Base-by-base conservation (phyloP, 2,797 vertebrate genomes). In the Coendou prehensilis region DNA sequence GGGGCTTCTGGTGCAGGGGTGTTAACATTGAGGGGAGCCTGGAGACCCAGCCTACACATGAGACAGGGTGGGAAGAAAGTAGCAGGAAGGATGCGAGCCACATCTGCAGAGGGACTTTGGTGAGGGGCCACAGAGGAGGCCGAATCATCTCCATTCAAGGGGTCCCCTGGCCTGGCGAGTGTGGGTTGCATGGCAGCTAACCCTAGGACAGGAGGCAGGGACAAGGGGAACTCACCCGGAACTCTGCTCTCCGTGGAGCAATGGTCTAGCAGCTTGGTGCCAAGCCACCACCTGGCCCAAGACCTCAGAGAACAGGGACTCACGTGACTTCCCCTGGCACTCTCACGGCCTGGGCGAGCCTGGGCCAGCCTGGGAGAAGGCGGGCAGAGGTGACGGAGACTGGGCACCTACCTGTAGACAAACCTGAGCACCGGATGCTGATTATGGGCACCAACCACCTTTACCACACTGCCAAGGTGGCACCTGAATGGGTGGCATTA, bases 281-380 rank as follows among this genome's bases (percentile, higher is more conserved):
- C 99, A 0, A 99, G 99, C 99, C 99, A 99, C 98, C 0, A 99
- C 98, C 1, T 85, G 98, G 97, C 98, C 98, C 96, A 99, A 97
- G 90, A 99, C 98, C 4, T 59, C 96, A 20, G 98, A 99, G 97
- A 99, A 99, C 95, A 98, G 37, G 0, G 98, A 98, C 98, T 99
- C 99, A 0, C 99, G 99, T 98, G 94, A 98, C 99, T 98, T 99
- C 99, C 0, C 99, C 99, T 64, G 99, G 98, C 6, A 99, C 98
- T 0, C 96, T 99, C 98, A 99, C 97, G 9, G 98, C 98, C 98
- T 99, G 99, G 92, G 98, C 98, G 50, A 98, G 98, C 97, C 99
- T 99, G 63, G 98, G 2, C 37, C 37, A 41, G 37, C 37, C 37
- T 41, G 37, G 0, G 59, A 81, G 85, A 47, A 86, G 7, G 1